Percentiles rank a stretch among this genome's conserved stretches.
Evolutionary conservation across 1,140 invertebrate genomes (phyloP).

Genomic region (Campoletis sonorensis): DNA sequence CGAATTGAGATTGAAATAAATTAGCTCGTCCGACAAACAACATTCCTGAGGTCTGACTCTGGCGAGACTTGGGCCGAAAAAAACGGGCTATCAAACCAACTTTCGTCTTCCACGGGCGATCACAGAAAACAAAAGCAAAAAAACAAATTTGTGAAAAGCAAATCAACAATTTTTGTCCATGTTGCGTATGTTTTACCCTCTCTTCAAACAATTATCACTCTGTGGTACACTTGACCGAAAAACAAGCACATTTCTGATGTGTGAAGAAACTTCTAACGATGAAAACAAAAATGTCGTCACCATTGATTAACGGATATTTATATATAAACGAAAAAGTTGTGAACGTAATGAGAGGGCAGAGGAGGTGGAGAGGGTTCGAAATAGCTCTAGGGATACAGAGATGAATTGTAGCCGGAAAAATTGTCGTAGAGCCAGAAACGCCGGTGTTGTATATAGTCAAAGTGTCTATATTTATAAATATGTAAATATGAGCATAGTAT

Average conservation of each 20-base stretch:
- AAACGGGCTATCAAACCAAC: not conserved
- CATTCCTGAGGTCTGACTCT: conserved; percentile 42
- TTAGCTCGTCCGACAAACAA: conserved; percentile 48
- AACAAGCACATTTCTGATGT: too few species aligned
- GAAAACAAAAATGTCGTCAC: not conserved
- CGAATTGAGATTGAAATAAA: conserved; percentile 52
- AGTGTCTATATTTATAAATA: too few species aligned
- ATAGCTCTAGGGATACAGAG: not conserved
- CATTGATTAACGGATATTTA: not conserved
- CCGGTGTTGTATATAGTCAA: not conserved
- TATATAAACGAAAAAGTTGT: not conserved
- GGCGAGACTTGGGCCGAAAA: conserved; percentile 14
- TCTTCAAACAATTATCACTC: not conserved
- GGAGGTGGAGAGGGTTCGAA: not conserved
- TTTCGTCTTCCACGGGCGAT: not conserved
- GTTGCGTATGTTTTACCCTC: not conserved
- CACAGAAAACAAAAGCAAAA: not conserved
- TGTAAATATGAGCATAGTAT: not conserved
- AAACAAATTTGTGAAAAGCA: not conserved
- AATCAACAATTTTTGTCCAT: too few species aligned
- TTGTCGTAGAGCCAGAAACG: not conserved
- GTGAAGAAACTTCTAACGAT: not conserved
- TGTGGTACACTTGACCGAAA: not conserved
- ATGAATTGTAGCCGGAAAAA: not conserved
- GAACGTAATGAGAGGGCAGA: too few species aligned